Evolutionary conservation across 35 echinoderm and acorn worm species (phyloP), one percentile per base, ranked within the genome.

Genomic region (Ophiothrix spiculata): DNA sequence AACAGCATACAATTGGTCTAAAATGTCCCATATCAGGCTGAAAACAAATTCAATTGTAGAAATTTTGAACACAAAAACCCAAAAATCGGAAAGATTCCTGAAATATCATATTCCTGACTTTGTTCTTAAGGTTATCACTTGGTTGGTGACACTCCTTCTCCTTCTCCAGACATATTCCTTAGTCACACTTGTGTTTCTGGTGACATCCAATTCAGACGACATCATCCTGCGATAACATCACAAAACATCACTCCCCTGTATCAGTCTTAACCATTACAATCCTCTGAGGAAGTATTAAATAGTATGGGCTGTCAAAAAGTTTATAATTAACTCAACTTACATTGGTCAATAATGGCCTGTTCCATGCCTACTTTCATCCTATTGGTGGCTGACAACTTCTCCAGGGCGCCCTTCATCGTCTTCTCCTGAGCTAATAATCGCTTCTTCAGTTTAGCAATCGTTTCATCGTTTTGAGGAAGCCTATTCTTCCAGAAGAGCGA

Each of bases 361-460:
- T 97, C 94, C 76, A 97, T 93, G 88, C 82, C 88, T 39, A 87
- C 88, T 40, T 97, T 97, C 77, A 85, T 73, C 11, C 83, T 78
- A 45, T 97, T 97, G 17, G 94, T 87, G 8, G 80, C 40, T 16
- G 77, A 80, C 38, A 97, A 85, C 63, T 78, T 82, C 28, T 88
- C 79, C 35, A 88, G 41, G 35, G 94, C 91, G 31, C 89, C 86
- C 75, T 90, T 97, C 91, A 97, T 93, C 75, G 90, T 17, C 36
- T 88, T 93, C 35, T 97, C 90, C 74, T 97, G 94, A 17, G 87
- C 80, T 2, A 45, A 80, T 0, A 97, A 75, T 39, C 88, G 87
- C 56, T 81, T 90, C 79, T 83, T 87, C 82, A 97, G 80, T 77
- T 85, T 80, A 32, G 38, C 77, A 19, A 94, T 32, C 2, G 29